A percentile compares a stretch with the other conserved stretches of the same genome.
phyloP scores from a whole-genome alignment of 2,113 vertebrate species.

The Rhegmatorhina hoffmannsi region DNA sequence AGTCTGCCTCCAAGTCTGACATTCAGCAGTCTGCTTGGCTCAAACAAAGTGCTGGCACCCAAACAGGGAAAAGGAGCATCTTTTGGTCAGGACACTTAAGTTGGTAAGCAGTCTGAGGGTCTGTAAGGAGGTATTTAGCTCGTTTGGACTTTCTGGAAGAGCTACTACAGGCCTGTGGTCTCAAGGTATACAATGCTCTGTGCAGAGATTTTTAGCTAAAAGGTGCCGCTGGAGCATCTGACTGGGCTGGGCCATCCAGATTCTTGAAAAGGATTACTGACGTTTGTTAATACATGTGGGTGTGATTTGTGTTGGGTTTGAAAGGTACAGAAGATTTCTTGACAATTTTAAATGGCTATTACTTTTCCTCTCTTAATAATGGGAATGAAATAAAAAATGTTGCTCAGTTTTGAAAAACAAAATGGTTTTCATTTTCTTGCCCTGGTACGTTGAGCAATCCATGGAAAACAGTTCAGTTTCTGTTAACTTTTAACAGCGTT shows the following conservation, averaged over 20 bases:
- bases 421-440: background rate
- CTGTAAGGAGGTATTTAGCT: background rate
- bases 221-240: accelerated
- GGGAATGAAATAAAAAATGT: background rate
- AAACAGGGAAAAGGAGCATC: background rate
- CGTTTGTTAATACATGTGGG: background rate
- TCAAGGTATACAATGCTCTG: accelerated
- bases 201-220: background rate
- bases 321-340: background rate
- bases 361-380: background rate
- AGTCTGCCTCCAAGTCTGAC: accelerated
- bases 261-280: background rate
- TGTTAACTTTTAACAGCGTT: background rate
- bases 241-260: too few species aligned
- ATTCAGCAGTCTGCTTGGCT: background rate
- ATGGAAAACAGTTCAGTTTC: background rate
- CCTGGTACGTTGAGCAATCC: background rate
- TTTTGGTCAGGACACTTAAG: background rate
- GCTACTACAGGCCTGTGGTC: background rate
- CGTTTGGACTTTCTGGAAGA: background rate
- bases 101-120: background rate
- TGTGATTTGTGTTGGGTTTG: background rate
- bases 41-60: background rate
- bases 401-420: background rate
- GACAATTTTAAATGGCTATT: background rate